A percentile compares a stretch with the other conserved stretches of the same genome.
These are phyloP conservation scores for Exaiptasia diaphana DNA, from an alignment of 64 coral and sea anemone genomes.

Conservation along the genomic window DNA sequence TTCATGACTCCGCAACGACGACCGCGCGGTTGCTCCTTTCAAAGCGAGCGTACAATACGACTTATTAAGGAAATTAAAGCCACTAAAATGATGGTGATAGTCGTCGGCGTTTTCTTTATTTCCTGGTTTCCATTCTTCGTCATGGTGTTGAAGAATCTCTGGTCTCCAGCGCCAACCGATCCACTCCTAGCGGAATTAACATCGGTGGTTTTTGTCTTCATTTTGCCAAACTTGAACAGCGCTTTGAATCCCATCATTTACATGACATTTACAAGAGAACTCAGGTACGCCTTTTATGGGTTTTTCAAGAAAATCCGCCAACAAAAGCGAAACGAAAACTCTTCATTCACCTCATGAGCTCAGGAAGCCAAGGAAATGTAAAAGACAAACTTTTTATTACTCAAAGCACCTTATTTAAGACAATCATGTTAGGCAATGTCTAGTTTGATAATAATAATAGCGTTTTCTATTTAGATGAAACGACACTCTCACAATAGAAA, in stretches of 20 bases:
- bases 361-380: too few relatives aligned
- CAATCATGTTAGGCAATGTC: too few relatives aligned
- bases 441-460: too few relatives aligned
- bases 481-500: too few relatives aligned
- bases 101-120: slow-evolving; percentile 62
- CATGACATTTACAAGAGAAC: slow-evolving; percentile 70
- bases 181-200: slow-evolving; percentile 6
- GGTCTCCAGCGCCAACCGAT: slow-evolving; percentile 5
- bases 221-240: slow-evolving; percentile 77
- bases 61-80: slow-evolving; percentile 62
- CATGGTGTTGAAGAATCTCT: slow-evolving; percentile 51
- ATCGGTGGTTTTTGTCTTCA: slow-evolving; percentile 32
- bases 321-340: too few relatives aligned
- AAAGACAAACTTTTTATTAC: too few relatives aligned
- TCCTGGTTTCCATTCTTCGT: slow-evolving; percentile 84
- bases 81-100: slow-evolving; percentile 78
- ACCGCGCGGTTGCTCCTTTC: neutral
- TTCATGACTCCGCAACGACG: slow-evolving; percentile 6
- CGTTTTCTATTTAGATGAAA: too few relatives aligned
- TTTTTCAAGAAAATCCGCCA: slow-evolving; percentile 23
- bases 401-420: too few relatives aligned
- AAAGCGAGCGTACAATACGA: neutral
- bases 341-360: too few relatives aligned
- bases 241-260: slow-evolving; percentile 72
- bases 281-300: slow-evolving; percentile 22